Conservation (phyloP, 2,888 invertebrate genomes). For the Aphodius sticticus region DNA sequence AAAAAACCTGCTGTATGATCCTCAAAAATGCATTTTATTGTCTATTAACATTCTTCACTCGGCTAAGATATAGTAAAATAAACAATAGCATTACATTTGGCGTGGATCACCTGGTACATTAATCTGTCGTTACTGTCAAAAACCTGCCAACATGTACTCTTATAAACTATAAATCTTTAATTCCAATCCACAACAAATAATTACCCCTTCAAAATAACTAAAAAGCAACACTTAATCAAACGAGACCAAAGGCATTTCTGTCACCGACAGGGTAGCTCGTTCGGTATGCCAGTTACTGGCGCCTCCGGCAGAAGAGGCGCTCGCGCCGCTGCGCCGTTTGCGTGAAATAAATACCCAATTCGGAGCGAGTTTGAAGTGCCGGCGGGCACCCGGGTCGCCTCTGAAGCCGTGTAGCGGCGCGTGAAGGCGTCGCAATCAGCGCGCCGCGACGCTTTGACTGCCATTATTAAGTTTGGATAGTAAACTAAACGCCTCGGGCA, state of each 20-base stretch:
- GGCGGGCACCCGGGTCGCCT: slow-evolving; percentile 41
- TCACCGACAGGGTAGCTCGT: not conserved
- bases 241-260: not conserved
- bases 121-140: too few species aligned
- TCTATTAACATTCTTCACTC: too few species aligned
- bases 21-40: too few species aligned
- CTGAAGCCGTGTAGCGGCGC: slow-evolving; percentile 49
- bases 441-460: slow-evolving; percentile 52
- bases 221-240: not conserved
- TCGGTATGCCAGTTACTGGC: not conserved
- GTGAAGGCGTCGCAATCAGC: slow-evolving; percentile 51
- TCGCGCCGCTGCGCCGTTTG: not conserved
- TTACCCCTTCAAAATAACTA: not conserved
- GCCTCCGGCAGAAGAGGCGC: not conserved
- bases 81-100: too few species aligned
- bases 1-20: too few species aligned
- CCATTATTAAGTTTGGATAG: slow-evolving; percentile 61
- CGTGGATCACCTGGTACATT: too few species aligned
- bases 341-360: slow-evolving; percentile 4
- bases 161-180: too few species aligned
- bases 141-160: too few species aligned
- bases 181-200: not conserved
- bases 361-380: slow-evolving; percentile 25
- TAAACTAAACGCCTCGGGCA: slow-evolving; percentile 55
- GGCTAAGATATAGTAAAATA: too few species aligned